Evolutionary conservation across 2,888 invertebrate species (phyloP).

Genomic region (Congeria kusceri): DNA sequence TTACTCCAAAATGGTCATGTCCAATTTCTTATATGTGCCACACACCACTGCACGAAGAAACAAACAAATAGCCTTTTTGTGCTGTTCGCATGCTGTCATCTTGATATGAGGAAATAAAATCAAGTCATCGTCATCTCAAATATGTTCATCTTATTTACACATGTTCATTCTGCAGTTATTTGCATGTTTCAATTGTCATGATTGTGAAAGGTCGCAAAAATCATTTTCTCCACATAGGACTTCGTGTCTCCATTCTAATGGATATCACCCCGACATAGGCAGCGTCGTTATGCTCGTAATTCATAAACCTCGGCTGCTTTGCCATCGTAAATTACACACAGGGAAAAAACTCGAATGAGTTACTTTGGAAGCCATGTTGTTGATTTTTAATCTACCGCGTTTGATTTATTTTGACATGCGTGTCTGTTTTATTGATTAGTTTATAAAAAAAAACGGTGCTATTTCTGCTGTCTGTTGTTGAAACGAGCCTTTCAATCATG

Average conservation of each 20-base stretch:
- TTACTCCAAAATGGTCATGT: no score
- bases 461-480: constrained; percentile 24
- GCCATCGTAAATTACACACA: constrained; percentile 4
- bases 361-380: constrained; percentile 24
- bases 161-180: no score
- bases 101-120: no score
- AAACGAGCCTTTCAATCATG: constrained; percentile 28
- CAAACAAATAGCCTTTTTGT: no score
- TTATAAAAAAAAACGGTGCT: constrained; percentile 18
- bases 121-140: no score
- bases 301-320: not conserved
- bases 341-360: not conserved
- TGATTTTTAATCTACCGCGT: constrained; percentile 55
- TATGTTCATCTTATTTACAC: no score
- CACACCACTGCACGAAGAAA: no score
- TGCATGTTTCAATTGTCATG: no score
- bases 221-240: not conserved
- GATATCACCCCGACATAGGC: not conserved
- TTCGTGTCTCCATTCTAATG: not conserved
- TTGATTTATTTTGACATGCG: constrained; percentile 47
- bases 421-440: constrained; percentile 37
- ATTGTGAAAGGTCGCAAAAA: no score
- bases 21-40: no score
- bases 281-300: not conserved
- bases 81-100: no score